Evolutionary conservation across 2,888 invertebrate species (phyloP).

Genomic region (Hofmannophila pseudospretella): DNA sequence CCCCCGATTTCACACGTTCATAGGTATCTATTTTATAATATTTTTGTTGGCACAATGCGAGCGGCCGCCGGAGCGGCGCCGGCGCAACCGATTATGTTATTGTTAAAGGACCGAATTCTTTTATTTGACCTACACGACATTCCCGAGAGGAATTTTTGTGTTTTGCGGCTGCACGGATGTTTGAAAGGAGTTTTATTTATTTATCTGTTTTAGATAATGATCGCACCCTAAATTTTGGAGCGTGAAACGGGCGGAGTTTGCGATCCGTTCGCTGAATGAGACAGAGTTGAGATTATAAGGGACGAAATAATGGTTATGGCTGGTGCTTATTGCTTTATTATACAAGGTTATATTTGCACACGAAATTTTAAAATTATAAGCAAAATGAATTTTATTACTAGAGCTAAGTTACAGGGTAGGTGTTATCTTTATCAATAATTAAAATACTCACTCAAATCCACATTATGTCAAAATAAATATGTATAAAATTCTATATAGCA

Average conservation of each 20-base stretch:
- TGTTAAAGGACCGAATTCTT: conserved; percentile 63
- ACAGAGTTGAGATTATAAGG: neutral
- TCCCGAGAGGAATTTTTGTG: conserved; percentile 44
- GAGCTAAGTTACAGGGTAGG: too few relatives aligned
- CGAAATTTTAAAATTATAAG: too few relatives aligned
- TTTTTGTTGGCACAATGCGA: conserved; percentile 25
- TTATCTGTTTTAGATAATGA: conserved; percentile 5
- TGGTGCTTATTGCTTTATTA: neutral
- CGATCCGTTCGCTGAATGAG: neutral
- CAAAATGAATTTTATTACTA: too few relatives aligned
- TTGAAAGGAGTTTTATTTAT: conserved; percentile 36
- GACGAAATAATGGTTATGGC: neutral
- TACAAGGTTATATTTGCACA: neutral
- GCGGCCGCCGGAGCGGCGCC: conserved; percentile 65
- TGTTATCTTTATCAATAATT: too few relatives aligned
- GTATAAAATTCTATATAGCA: too few relatives aligned
- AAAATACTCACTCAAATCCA: too few relatives aligned
- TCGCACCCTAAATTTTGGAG: conserved; percentile 5
- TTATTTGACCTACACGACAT: conserved; percentile 69
- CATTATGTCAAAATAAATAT: too few relatives aligned
- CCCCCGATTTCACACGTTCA: conserved; percentile 66
- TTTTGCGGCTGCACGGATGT: conserved; percentile 52
- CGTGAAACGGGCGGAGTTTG: conserved; percentile 5
- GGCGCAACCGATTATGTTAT: conserved; percentile 69
- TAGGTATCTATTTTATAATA: conserved; percentile 55